Percentiles rank a stretch among this genome's conserved stretches.
Conservation (phyloP, 2,888 invertebrate genomes). For the Linhomoeus sp. region DNA sequence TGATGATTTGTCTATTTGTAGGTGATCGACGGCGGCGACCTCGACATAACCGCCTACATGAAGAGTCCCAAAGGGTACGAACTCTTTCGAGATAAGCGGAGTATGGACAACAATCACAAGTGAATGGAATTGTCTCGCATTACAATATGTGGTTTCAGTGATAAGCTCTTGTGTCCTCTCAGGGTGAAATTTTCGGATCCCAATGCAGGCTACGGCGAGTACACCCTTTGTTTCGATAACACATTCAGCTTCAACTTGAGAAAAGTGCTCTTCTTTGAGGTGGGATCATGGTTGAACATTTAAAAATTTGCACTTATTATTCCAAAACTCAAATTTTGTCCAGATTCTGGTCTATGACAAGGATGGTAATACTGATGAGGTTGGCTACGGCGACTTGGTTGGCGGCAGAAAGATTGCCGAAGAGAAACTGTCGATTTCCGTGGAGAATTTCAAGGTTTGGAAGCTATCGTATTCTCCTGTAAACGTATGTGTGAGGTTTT, state of each 20-base stretch:
- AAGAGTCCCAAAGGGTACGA: constrained; percentile 36
- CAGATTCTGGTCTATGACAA: constrained; percentile 20
- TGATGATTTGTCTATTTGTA: constrained; percentile 27
- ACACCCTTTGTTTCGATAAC: constrained; percentile 68
- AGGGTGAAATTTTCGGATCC: no score
- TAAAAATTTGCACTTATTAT: no score
- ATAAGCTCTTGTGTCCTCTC: no score
- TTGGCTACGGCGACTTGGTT: constrained; percentile 9
- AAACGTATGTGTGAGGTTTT: no score
- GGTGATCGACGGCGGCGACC: constrained; percentile 64
- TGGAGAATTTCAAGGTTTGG: no score
- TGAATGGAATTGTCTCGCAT: constrained; percentile 8
- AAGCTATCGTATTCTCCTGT: no score
- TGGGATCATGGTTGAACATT: no score
- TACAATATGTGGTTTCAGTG: no score
- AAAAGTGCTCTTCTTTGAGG: constrained; percentile 47
- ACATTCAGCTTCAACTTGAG: constrained; percentile 56
- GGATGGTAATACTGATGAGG: constrained; percentile 18
- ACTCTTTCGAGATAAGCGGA: constrained; percentile 25
- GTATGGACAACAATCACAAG: constrained; percentile 30
- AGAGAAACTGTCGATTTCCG: no score
- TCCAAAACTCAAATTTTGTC: no score
- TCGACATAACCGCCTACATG: constrained; percentile 63
- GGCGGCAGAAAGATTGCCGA: neutral
- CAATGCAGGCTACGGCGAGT: constrained; percentile 42